These are phyloP conservation scores for Dryobates pubescens DNA, from an alignment of 2,797 vertebrate genomes.

Conservation along the genomic window DNA sequence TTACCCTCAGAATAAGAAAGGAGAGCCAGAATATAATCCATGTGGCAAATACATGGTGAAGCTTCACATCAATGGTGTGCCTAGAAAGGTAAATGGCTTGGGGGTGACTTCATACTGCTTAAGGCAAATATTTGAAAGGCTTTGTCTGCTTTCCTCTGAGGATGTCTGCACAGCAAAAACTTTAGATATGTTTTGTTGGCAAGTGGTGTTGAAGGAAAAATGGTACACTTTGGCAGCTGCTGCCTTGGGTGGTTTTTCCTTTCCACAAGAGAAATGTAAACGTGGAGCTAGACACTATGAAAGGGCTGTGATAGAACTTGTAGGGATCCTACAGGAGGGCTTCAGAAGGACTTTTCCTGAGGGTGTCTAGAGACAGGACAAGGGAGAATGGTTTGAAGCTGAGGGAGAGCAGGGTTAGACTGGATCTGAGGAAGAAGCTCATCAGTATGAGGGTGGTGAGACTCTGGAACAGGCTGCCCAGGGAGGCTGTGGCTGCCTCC, in stretches of 20 bases:
- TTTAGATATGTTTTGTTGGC: neutral
- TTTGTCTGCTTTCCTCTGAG: neutral
- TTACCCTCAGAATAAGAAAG: constrained; percentile 96
- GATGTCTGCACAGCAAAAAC: neutral
- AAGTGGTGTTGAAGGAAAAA: neutral
- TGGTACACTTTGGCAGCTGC: neutral
- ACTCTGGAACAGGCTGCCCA: no score
- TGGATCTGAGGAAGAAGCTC: no score
- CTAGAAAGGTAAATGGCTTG: constrained; percentile 88
- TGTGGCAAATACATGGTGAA: constrained; percentile 99
- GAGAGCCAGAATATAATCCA: constrained; percentile 96
- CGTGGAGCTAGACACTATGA: neutral
- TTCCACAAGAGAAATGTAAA: neutral
- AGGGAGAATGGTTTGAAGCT: no score
- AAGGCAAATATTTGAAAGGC: neutral
- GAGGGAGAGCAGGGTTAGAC: no score
- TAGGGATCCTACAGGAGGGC: no score
- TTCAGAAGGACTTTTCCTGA: no score
- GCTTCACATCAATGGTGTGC: constrained; percentile 97
- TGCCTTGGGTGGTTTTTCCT: neutral
- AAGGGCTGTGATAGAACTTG: neutral
- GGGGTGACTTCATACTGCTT: neutral
- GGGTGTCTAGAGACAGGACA: no score
- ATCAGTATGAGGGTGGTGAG: no score
- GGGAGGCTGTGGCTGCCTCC: no score